Base-by-base conservation (phyloP, 2,888 invertebrate species). In the Amiota communis region DNA sequence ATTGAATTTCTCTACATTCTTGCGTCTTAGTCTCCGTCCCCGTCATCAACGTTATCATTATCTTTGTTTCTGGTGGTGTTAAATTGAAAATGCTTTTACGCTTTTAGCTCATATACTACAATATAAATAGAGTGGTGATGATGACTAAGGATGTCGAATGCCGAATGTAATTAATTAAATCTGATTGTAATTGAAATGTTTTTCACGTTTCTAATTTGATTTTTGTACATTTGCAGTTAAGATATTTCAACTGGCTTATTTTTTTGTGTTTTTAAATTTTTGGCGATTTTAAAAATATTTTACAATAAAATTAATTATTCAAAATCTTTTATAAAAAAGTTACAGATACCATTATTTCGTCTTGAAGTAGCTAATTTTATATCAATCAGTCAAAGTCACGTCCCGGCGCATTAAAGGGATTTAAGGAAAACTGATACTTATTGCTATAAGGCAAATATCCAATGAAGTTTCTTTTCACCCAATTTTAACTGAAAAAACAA, bases 1-100 rank as follows among this genome's bases (percentile, higher is more conserved):
- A 88, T 88, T 88, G 88, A 88, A 88, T 88, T 87, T 88, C 85
- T 79, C 78, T 79, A 70, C 76, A 23, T 63, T 11, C 59, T 59
- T 59, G 59, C 59, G 36, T 36, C 8, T n/a, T 53, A 49, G 12
- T 17, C 56, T 12, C 12, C 47, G 13, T 11, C 59, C 11, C 36
- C 71, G 36, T 15, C 17, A 15, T 20, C 47, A 49, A 6, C 36
- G 6, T 46, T 59, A 67, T 64, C 57, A 9, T 48, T 65, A 17
- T 73, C 63, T 48, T 74, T 77, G 73, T 74, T 70, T 56, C 36
- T 72, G 72, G 57, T 17, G 72, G 53, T 46, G 74, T 59, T 72
- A 77, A 81, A 82, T 79, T 76, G 85, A 82, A 82, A 83, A 74
- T 77, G 80, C 72, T 81, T 81, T 69, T 78, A 72, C 71, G 82